Evolutionary conservation across 2,113 vertebrate species (phyloP).

Genomic region (Pygoscelis antarcticus): DNA sequence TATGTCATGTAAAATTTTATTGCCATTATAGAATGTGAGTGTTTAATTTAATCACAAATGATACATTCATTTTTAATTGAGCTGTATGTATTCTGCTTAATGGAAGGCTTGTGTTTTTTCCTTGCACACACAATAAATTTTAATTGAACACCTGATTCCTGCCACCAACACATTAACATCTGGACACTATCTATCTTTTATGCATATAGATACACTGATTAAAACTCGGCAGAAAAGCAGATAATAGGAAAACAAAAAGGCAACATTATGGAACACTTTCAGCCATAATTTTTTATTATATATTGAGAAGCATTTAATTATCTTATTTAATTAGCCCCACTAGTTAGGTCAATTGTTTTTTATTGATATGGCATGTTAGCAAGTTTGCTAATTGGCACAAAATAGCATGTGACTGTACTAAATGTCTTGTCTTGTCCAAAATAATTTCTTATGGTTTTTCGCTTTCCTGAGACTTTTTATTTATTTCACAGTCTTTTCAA

Average conservation of each 20-base stretch:
- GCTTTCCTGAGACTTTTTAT: not conserved
- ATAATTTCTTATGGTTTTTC: not conserved
- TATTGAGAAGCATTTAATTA: constrained; percentile 77
- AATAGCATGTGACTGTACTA: constrained; percentile 39
- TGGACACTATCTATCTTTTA: constrained; percentile 54
- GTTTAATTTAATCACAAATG: constrained; percentile 40
- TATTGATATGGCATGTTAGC: constrained; percentile 68
- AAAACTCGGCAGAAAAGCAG: constrained; percentile 63
- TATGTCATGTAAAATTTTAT: not conserved
- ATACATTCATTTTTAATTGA: constrained; percentile 39
- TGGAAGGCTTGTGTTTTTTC: constrained; percentile 24
- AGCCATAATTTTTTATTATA: constrained; percentile 72
- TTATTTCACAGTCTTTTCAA: not conserved
- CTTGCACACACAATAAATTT: constrained; percentile 64
- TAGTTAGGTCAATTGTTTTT: constrained; percentile 72
- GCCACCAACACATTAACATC: constrained; percentile 73
- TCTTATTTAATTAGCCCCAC: constrained; percentile 75
- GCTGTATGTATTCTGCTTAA: constrained; percentile 47
- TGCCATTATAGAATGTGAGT: not conserved
- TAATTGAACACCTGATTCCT: constrained; percentile 79
- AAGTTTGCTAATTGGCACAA: constrained; percentile 69
- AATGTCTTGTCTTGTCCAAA: constrained; percentile 25
- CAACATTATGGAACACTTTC: constrained; percentile 73
- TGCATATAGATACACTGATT: constrained; percentile 69
- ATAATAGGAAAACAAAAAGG: constrained; percentile 69